These are phyloP conservation scores for Dryobotodes eremita DNA, from an alignment of 2,888 invertebrate species.

Conservation along the genomic window DNA sequence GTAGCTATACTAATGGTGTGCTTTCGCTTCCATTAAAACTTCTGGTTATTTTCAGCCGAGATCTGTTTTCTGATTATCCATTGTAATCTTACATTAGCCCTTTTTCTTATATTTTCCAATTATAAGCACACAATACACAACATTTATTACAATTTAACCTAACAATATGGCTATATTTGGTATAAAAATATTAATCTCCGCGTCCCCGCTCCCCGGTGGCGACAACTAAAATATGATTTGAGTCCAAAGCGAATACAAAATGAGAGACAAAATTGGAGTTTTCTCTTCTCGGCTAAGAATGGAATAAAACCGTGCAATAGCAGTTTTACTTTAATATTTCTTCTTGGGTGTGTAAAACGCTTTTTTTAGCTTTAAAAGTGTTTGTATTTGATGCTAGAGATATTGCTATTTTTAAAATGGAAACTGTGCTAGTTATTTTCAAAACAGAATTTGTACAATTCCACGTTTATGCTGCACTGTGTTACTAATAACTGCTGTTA, in stretches of 20 bases:
- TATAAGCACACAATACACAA: conserved; percentile 34
- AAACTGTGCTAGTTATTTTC: conserved; percentile 14
- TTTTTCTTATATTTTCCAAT: conserved; percentile 17
- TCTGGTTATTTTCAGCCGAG: neutral
- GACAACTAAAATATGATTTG: conserved; percentile 82
- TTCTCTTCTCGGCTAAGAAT: conserved; percentile 76
- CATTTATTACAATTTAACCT: conserved; percentile 63
- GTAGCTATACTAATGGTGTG: neutral
- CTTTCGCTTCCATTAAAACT: neutral
- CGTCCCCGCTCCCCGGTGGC: conserved; percentile 61
- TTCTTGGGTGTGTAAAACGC: conserved; percentile 71
- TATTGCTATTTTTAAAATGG: conserved; percentile 29
- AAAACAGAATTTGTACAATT: neutral
- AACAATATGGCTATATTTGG: conserved; percentile 52
- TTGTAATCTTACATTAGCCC: neutral
- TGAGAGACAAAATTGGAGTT: conserved; percentile 81
- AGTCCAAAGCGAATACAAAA: conserved; percentile 81
- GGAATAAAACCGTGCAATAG: conserved; percentile 74
- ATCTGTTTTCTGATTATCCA: neutral
- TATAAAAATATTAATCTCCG: conserved; percentile 66
- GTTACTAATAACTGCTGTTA: neutral
- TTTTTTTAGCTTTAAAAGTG: conserved; percentile 58
- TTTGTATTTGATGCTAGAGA: conserved; percentile 54
- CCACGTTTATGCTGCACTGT: neutral
- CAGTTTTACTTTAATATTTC: conserved; percentile 77